Evolutionary conservation across 2,113 vertebrate species (phyloP), one percentile per base, ranked within the genome.

Genomic region (Sapayoa aenigma): DNA sequence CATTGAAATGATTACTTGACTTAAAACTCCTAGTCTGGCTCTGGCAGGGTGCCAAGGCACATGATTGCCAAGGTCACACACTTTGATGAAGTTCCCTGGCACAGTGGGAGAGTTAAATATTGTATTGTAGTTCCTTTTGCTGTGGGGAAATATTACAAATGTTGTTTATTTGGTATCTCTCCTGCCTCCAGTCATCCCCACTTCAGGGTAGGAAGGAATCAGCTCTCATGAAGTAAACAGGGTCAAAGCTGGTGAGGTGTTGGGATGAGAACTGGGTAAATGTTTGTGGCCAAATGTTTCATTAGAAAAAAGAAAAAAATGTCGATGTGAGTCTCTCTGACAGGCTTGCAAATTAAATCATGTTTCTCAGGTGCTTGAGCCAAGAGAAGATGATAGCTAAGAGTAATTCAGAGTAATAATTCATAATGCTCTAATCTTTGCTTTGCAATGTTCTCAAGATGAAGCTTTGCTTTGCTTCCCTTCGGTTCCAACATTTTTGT

Each of bases 51-150:
- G 52, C 94, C 95, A 93, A 78, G 87, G 74, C 85, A 30, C 89
- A 65, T 60, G 92, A 96, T 84, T 28, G 6, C 83, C 62, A 82
- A 75, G 92, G 92, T 93, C 86, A 75, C 5, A 50, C 73, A 90
- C 79, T 95, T 93, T 84, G 85, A 90, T 89, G 95, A 94, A 77
- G 94, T 96, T 95, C 92, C 50, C 94, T 96, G 95, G 86, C 88
- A 90, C 86, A 82, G 88, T 78, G 58, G 90, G 86, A 93, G 93
- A 93, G 88, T 92, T 92, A 93, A 96, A 95, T 86, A 12, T 56
- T 47, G 69, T 5, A 50, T 77, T 9, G 5, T 44, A 27, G 75
- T 28, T 95, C 83, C 58, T 78, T 84, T 86, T 78, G 94, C 94
- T 86, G 69, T 28, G 49, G 83, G 60, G 56, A 78, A 94, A 31